Evolutionary conservation across 2,888 invertebrate genomes (phyloP).

Genomic region (Pseudococcus viburni): DNA sequence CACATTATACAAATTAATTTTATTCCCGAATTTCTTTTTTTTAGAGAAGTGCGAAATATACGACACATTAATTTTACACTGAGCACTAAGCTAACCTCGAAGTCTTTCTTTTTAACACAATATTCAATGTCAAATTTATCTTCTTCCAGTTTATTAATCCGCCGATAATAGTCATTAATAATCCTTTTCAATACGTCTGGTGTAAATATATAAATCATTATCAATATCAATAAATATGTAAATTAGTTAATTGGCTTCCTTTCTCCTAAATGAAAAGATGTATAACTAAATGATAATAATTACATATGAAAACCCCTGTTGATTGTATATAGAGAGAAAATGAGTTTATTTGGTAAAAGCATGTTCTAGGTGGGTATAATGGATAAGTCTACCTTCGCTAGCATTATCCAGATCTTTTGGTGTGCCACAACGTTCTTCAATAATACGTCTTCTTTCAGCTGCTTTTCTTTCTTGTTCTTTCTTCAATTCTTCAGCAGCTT

Average conservation of each 20-base stretch:
- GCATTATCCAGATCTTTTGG: slow-evolving; percentile 92
- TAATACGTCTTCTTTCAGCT: slow-evolving; percentile 96
- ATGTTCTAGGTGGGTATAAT: not conserved
- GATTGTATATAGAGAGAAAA: not conserved
- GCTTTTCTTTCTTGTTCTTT: slow-evolving; percentile 99
- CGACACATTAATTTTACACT: slow-evolving; percentile 69
- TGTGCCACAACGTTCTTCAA: slow-evolving; percentile 94
- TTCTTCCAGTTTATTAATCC: slow-evolving; percentile 91
- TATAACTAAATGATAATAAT: not conserved
- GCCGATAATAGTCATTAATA: slow-evolving; percentile 88
- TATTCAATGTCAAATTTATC: slow-evolving; percentile 99
- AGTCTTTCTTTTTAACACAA: slow-evolving; percentile 98
- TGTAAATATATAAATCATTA: slow-evolving; percentile 61
- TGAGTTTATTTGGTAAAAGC: not conserved
- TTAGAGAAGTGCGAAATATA: slow-evolving; percentile 54
- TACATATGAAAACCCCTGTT: not conserved
- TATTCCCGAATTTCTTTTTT: not conserved
- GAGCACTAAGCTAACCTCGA: slow-evolving; percentile 69
- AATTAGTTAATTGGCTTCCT: not conserved
- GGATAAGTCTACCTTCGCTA: slow-evolving; percentile 86
- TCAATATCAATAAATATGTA: slow-evolving; percentile 3
- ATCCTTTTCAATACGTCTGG: slow-evolving; percentile 83
- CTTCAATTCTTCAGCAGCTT: slow-evolving; percentile 99
- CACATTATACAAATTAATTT: not conserved
- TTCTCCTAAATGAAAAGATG: not conserved